These are phyloP conservation scores for Agriopis marginaria DNA, from an alignment of 2,888 invertebrate genomes.

Conservation along the genomic window DNA sequence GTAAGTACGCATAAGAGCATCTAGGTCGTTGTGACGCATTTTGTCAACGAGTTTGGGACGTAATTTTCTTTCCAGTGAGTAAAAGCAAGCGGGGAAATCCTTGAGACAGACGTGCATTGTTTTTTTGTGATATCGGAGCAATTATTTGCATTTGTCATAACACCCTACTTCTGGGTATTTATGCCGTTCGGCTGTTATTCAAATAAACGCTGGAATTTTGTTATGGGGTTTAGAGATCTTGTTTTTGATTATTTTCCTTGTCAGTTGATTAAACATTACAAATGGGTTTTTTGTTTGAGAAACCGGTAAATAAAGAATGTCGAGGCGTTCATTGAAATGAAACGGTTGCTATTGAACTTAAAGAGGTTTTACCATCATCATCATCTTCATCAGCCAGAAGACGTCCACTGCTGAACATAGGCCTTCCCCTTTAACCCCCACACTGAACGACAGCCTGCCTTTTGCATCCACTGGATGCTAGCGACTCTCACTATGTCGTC, in stretches of 20 bases:
- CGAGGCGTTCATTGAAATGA: neutral
- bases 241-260: slow-evolving; percentile 9
- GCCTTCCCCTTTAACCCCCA: too few species aligned
- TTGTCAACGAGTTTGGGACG: too few species aligned
- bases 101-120: neutral
- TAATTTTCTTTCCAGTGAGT: neutral
- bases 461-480: too few species aligned
- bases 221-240: neutral
- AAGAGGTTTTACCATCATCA: neutral
- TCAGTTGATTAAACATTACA: slow-evolving; percentile 9
- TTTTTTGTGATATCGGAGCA: neutral
- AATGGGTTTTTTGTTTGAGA: neutral
- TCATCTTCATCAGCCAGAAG: too few species aligned
- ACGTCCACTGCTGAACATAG: too few species aligned
- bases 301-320: neutral
- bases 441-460: too few species aligned
- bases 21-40: too few species aligned
- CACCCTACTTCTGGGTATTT: neutral
- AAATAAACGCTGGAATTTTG: slow-evolving; percentile 2
- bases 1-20: too few species aligned
- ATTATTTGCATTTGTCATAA: slow-evolving; percentile 18
- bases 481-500: too few species aligned
- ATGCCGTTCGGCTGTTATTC: neutral
- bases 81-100: slow-evolving; percentile 7
- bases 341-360: neutral